Conservation (phyloP, 1,140 invertebrate species). For the Drosophila sechellia region DNA sequence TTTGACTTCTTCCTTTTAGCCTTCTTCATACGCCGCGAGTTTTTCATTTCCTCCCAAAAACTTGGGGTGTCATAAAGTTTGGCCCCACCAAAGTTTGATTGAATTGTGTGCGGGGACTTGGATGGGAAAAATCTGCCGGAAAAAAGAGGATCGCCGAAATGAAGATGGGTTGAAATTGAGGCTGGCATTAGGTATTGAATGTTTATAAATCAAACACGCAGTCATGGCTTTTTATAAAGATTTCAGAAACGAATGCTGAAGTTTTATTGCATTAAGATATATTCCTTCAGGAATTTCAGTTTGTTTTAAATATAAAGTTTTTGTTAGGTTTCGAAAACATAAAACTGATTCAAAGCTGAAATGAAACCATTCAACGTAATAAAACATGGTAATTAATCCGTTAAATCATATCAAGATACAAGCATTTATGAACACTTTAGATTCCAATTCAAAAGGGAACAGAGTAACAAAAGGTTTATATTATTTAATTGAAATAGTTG, state of each 20-base stretch:
- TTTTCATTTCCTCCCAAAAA: constrained; percentile 60
- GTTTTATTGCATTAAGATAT: too few relatives aligned
- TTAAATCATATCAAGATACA: background rate
- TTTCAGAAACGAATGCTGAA: background rate
- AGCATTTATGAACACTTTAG: background rate
- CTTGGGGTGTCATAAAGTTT: constrained; percentile 68
- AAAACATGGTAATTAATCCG: background rate
- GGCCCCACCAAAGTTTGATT: constrained; percentile 64
- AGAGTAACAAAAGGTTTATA: background rate
- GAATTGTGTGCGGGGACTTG: constrained; percentile 55
- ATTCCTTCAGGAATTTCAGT: too few relatives aligned
- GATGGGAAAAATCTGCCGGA: background rate
- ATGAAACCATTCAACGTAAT: background rate
- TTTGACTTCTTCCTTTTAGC: constrained; percentile 46
- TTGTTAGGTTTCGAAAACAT: background rate
- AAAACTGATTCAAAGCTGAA: background rate
- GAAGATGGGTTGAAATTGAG: background rate
- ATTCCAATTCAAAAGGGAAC: background rate
- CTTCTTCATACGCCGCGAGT: constrained; percentile 63
- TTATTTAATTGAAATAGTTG: background rate
- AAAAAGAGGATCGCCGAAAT: background rate
- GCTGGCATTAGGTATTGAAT: constrained; percentile 2
- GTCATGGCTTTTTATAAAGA: background rate
- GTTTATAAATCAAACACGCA: background rate
- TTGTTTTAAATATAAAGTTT: too few relatives aligned